These are phyloP conservation scores for Epizoanthus rinbou DNA, from an alignment of 92 coral and sea anemone genomes.

Conservation along the genomic window DNA sequence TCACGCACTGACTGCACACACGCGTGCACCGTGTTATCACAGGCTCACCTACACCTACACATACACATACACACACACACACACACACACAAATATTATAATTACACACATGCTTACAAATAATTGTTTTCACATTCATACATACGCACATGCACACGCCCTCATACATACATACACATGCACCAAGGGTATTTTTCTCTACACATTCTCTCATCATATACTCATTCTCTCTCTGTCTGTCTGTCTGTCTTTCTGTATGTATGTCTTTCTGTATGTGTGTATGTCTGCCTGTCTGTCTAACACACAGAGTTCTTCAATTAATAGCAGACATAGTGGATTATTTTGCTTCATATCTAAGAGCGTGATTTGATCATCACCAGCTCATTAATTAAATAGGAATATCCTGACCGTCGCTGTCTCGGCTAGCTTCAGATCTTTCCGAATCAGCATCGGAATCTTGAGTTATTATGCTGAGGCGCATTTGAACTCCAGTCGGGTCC, in stretches of 20 bases:
- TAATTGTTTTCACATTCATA: not conserved
- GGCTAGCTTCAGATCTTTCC: slow-evolving; percentile 27
- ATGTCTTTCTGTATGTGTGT: too few relatives aligned
- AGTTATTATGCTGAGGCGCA: slow-evolving; percentile 90
- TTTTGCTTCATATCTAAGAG: not conserved
- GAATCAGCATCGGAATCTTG: slow-evolving; percentile 76
- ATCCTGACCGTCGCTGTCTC: slow-evolving; percentile 38
- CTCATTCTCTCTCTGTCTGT: too few relatives aligned
- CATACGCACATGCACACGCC: not conserved
- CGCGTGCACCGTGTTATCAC: too few relatives aligned
- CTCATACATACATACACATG: not conserved
- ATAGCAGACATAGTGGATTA: not conserved
- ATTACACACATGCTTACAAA: too few relatives aligned
- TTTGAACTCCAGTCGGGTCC: slow-evolving; percentile 99
- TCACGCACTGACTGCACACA: not conserved
- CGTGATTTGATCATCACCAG: not conserved
- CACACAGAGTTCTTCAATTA: not conserved
- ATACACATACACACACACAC: not conserved
- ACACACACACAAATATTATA: not conserved
- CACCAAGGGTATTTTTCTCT: not conserved
- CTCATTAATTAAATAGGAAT: not conserved
- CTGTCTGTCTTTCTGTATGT: too few relatives aligned
- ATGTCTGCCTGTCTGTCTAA: not conserved
- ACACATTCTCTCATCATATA: not conserved
- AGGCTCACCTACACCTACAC: not conserved